These are phyloP conservation scores for Hippocampus abdominalis DNA, from an alignment of 2,113 vertebrate genomes.

Conservation along the genomic window DNA sequence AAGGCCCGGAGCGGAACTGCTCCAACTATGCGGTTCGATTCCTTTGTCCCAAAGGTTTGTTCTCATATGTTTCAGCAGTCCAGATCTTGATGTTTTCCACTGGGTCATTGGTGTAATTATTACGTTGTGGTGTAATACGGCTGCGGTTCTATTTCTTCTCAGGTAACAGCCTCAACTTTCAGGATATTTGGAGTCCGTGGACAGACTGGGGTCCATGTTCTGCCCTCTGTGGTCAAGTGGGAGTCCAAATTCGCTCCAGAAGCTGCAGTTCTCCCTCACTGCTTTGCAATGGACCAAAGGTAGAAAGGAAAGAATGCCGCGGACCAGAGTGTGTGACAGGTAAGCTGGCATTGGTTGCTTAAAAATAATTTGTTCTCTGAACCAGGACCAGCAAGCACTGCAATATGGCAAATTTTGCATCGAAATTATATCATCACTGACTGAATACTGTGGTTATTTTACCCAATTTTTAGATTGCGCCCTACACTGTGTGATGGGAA, in stretches of 20 bases:
- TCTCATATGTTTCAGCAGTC: not conserved
- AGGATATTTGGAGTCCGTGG: constrained; percentile 81
- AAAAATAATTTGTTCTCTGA: not conserved
- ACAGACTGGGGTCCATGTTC: constrained; percentile 87
- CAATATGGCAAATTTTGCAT: not conserved
- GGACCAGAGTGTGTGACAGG: constrained; percentile 78
- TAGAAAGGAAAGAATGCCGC: constrained; percentile 81
- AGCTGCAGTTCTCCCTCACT: constrained; percentile 73
- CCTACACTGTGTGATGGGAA: constrained; percentile 82
- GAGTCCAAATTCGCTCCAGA: constrained; percentile 82
- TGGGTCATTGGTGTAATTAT: not conserved
- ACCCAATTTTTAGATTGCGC: constrained; percentile 74
- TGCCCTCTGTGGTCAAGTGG: constrained; percentile 79
- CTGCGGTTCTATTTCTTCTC: constrained; percentile 21
- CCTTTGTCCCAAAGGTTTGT: constrained; percentile 80
- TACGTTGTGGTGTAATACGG: not conserved
- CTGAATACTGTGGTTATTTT: not conserved
- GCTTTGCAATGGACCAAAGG: constrained; percentile 77
- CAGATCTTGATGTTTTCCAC: not conserved
- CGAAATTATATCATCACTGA: not conserved
- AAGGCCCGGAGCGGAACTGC: constrained; percentile 75
- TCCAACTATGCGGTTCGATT: constrained; percentile 80
- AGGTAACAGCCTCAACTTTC: constrained; percentile 66
- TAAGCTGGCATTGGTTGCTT: constrained; percentile 3
- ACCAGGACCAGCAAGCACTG: too few species aligned